Base-by-base conservation (phyloP, 2,888 invertebrate species). In the Lasioglossum malachurum region DNA sequence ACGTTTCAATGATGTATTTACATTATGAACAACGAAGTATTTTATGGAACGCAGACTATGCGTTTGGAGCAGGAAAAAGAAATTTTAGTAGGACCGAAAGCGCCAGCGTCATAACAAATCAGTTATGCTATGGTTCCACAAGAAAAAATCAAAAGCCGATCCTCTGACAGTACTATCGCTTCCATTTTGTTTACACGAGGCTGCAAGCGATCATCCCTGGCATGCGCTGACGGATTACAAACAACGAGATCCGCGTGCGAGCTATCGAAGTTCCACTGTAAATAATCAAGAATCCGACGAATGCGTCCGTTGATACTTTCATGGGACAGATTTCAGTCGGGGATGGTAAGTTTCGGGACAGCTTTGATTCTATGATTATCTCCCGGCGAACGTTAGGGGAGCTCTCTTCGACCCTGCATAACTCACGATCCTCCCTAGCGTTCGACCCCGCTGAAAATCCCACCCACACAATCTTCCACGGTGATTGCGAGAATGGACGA, bases 391-490 rank as follows among this genome's bases (percentile, higher is more conserved):
- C 38, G 41, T 41, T n/a, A 23, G 71, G 71, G 71, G 38, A 71
- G 82, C 80, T 86, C 75, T 71, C 83, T 4, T 80, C 78, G 78
- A 46, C 84, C 88, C 87, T 80, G 67, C 12, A 57, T n/a, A n/a
- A 82, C 16, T 81, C 60, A 71, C 71, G 80, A 69, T 67, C 78
- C 82, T 72, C 84, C 69, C 69, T 85, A n/a, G 77, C 86, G 60
- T 60, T 83, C 84, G 87, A 83, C 75, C 84, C 87, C 88, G 82
- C 7, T 87, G 89, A 86, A 92, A 92, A 91, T 90, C 84, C 89
- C 92, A 89, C 93, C 92, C 87, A 90, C 92, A 87, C 91, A 31
- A 31, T 35, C 7, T 8, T 60, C 19, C 38, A 38, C 64, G 31
- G 69, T 38, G 35, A 35, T 35, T 23, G 69, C 38, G 38, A 41